These are phyloP conservation scores for Hipparchia semele DNA, from an alignment of 2,888 invertebrate species.

Conservation along the genomic window DNA sequence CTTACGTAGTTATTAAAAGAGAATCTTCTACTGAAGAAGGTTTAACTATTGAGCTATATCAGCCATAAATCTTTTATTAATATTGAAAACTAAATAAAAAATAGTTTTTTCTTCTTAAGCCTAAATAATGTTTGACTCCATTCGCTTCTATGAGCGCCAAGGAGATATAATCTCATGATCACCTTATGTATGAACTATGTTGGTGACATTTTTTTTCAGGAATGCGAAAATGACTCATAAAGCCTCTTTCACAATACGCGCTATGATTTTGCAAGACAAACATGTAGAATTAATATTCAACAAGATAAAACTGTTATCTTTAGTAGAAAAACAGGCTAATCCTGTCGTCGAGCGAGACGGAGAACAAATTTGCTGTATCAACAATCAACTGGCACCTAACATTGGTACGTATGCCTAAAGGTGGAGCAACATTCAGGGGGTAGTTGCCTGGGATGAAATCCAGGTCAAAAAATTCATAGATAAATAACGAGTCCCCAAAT, in stretches of 20 bases:
- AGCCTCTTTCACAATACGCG: constrained; percentile 38
- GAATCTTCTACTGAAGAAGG: no score
- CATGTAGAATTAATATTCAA: constrained; percentile 63
- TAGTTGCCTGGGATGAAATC: not conserved
- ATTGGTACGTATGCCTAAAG: constrained; percentile 64
- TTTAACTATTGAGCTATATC: no score
- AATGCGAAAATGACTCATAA: constrained; percentile 37
- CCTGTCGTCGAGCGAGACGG: constrained; percentile 66
- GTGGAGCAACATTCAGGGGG: constrained; percentile 40
- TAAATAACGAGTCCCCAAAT: no score
- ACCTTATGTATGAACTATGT: not conserved
- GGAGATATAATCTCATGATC: not conserved
- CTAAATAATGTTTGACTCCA: no score
- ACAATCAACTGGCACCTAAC: constrained; percentile 74
- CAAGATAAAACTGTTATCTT: constrained; percentile 73
- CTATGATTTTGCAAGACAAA: constrained; percentile 59
- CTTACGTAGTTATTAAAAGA: no score
- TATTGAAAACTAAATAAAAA: no score
- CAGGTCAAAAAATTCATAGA: not conserved
- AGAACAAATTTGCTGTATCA: constrained; percentile 79
- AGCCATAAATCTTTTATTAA: no score
- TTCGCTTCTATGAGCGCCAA: no score
- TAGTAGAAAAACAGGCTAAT: constrained; percentile 78
- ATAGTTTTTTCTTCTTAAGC: no score
- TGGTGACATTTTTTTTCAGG: constrained; percentile 14